A percentile compares a stretch with the other conserved stretches of the same genome.
These are phyloP conservation scores for Diachasma alloeum DNA, from an alignment of 1,140 invertebrate species.

Conservation along the genomic window DNA sequence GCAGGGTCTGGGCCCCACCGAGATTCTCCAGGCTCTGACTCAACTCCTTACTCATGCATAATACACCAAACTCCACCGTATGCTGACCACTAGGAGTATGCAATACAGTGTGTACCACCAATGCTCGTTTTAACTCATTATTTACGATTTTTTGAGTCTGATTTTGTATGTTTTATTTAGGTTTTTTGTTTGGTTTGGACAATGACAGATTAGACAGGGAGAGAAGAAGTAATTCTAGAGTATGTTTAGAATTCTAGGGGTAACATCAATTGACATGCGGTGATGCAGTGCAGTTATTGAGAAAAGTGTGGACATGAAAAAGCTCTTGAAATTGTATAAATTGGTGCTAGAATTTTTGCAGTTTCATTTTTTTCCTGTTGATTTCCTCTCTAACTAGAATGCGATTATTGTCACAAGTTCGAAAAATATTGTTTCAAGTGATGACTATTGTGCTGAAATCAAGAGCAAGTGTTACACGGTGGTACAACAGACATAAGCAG, in stretches of 20 bases:
- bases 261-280: not conserved
- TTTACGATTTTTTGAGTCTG: not conserved
- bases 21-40: constrained; percentile 69
- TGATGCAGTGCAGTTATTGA: not conserved
- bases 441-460: not conserved
- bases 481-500: constrained; percentile 47
- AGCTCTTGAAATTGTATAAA: constrained; percentile 35
- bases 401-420: not conserved
- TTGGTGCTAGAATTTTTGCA: constrained; percentile 33
- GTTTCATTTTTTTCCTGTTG: constrained; percentile 6
- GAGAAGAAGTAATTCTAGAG: not conserved
- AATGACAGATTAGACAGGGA: not conserved
- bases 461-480: constrained; percentile 21
- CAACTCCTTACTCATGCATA: constrained; percentile 68
- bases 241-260: not conserved
- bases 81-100: constrained; percentile 66
- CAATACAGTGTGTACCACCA: constrained; percentile 63
- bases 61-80: constrained; percentile 67
- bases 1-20: constrained; percentile 67
- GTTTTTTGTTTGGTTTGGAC: not conserved
- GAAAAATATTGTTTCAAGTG: not conserved
- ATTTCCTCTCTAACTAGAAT: too few relatives aligned
- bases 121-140: constrained; percentile 55
- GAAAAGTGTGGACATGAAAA: not conserved
- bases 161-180: not conserved